Evolutionary conservation across 2,888 invertebrate species (phyloP).

Genomic region (Diarsia mendica): DNA sequence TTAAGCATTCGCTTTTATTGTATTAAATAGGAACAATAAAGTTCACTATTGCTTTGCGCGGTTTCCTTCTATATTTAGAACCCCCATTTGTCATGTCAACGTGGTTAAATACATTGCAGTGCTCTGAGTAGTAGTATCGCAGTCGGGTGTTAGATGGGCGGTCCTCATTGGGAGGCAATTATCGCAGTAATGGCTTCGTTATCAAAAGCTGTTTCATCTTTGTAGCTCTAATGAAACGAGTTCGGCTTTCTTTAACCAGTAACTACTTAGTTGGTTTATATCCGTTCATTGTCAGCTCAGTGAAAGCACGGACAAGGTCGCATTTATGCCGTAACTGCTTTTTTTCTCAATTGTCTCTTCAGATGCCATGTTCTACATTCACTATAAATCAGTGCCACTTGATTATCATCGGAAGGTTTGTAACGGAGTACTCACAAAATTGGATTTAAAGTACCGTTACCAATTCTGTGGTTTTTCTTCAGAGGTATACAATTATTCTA

Average conservation of each 20-base stretch:
- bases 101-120: slow-evolving; percentile 62
- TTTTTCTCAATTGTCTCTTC: slow-evolving; percentile 49
- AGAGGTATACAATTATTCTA: slow-evolving; percentile 40
- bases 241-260: slow-evolving; percentile 61
- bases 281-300: slow-evolving; percentile 63
- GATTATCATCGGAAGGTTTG: slow-evolving; percentile 53
- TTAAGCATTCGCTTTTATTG: slow-evolving; percentile 67
- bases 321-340: slow-evolving; percentile 47
- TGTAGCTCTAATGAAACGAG: slow-evolving; percentile 75
- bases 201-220: slow-evolving; percentile 81
- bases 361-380: slow-evolving; percentile 53
- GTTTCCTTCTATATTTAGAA: slow-evolving; percentile 62
- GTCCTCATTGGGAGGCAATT: slow-evolving; percentile 79
- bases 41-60: slow-evolving; percentile 36
- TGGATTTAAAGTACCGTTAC: slow-evolving; percentile 59
- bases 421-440: slow-evolving; percentile 58
- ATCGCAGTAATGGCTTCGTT: slow-evolving; percentile 83
- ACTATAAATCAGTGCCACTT: slow-evolving; percentile 57
- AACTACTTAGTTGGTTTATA: slow-evolving; percentile 49
- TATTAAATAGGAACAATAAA: slow-evolving; percentile 39
- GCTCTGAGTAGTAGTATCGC: slow-evolving; percentile 64
- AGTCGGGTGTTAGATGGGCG: slow-evolving; percentile 72
- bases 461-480: slow-evolving; percentile 57
- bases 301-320: slow-evolving; percentile 63
- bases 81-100: slow-evolving; percentile 67